phyloP scores from a whole-genome alignment of 1,140 invertebrate species.

The Sogatella furcifera region DNA sequence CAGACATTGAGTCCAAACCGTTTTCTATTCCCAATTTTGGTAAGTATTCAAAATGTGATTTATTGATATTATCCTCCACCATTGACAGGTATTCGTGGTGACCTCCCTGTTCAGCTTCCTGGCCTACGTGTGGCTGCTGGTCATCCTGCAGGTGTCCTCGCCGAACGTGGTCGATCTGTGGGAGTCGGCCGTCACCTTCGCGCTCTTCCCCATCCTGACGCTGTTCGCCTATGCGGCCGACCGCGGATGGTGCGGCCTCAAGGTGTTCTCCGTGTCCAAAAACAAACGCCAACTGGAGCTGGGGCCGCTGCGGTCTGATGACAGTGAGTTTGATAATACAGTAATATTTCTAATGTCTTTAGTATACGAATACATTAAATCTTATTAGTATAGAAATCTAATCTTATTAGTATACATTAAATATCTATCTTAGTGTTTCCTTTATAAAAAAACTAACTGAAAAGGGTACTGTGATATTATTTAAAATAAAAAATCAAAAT shows the following conservation, averaged over 20 bases:
- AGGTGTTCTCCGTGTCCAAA: slow-evolving; percentile 17
- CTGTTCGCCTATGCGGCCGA: slow-evolving; percentile 43
- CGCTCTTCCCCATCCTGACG: slow-evolving; percentile 46
- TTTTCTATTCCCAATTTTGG: too few species aligned
- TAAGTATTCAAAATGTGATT: too few species aligned
- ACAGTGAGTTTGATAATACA: slow-evolving; percentile 19
- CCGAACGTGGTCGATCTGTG: slow-evolving; percentile 45
- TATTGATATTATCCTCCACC: too few species aligned
- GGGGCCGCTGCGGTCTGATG: slow-evolving; percentile 27
- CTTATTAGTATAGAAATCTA: too few species aligned
- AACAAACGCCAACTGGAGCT: slow-evolving; percentile 37
- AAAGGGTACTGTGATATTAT: too few species aligned
- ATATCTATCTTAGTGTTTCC: too few species aligned
- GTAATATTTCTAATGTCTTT: too few species aligned
- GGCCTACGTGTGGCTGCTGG: slow-evolving; percentile 53
- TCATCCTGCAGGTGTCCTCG: slow-evolving; percentile 39
- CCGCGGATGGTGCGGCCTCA: slow-evolving; percentile 30
- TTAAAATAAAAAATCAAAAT: too few species aligned
- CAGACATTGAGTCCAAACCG: too few species aligned
- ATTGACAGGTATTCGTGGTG: slow-evolving; percentile 42
- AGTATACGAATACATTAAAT: too few species aligned
- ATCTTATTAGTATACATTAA: too few species aligned
- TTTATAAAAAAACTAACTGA: too few species aligned
- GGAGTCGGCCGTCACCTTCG: slow-evolving; percentile 49
- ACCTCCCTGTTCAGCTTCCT: slow-evolving; percentile 45